Evolutionary conservation across 35 echinoderm and acorn worm species (phyloP), one percentile per base, ranked within the genome.

Genomic region (Diadema setosum): DNA sequence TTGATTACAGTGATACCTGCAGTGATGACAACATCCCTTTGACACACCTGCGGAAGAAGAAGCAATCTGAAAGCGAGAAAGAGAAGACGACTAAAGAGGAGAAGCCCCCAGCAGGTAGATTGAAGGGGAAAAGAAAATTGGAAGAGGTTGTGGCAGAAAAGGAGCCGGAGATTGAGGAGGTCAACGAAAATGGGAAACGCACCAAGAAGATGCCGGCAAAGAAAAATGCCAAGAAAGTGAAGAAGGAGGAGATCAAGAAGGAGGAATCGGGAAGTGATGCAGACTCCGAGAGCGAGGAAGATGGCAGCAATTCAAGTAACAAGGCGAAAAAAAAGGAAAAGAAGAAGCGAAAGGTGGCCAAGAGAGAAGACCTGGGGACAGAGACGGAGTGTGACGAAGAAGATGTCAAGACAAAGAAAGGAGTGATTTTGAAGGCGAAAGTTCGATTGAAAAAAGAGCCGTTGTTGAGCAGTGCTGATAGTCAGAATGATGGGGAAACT

Each of bases 251-350:
- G 45, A 8, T 52, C 0, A 83, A 83, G 76, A 81, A 81, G 18
- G 48, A 83, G 46, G 39, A 83, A 25, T 17, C 25, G 23, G 48
- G 48, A 34, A 83, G 48, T 30, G 48, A 83, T 48, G 48, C 43
- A 20, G 48, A 83, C 31, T 52, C 43, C 14, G 48, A 83, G 30
- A 83, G 48, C 11, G 48, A 83, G 81, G 48, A 83, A 57, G 48
- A 83, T 7, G 48, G 32, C n/a, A n/a, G n/a, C 11, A 55, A 50
- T 25, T 2, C 20, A 5, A 83, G 29, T 21, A 46, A 21, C 9
- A 83, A 83, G 30, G 56, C 48, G 81, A 83, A 83, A 46, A 83
- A 83, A 46, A 82, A 49, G 25, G 48, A 83, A 30, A 83, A 56
- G 81, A 83, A 55, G 24, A 50, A 9, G 27, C 25, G 29, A 20